A percentile compares a stretch with the other conserved stretches of the same genome.
Evolutionary conservation across 92 coral and sea anemone species (phyloP).

Genomic region (Desmophyllum pertusum): DNA sequence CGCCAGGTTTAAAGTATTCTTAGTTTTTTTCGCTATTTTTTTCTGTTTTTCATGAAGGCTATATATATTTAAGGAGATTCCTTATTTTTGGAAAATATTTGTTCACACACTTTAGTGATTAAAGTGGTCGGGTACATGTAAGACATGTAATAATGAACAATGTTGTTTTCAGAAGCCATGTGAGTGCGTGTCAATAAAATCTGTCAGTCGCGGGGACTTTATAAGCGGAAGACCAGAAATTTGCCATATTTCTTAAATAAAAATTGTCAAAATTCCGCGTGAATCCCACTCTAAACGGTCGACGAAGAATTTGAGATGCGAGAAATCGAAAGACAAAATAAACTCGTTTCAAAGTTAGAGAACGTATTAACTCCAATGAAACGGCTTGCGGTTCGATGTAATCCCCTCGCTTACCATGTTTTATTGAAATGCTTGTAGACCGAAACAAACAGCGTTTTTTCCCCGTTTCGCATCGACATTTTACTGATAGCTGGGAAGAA

Average conservation of each 20-base stretch:
- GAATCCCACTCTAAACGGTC: not conserved
- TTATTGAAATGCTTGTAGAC: not conserved
- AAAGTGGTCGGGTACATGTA: not conserved
- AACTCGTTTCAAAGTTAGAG: not conserved
- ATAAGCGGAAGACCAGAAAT: not conserved
- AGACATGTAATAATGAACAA: too few species aligned
- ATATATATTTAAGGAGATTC: not conserved
- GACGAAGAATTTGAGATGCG: not conserved
- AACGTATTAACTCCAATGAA: not conserved
- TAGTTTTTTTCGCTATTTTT: too few species aligned
- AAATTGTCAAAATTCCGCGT: not conserved
- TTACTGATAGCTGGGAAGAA: not conserved
- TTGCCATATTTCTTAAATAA: not conserved
- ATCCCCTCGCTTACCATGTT: not conserved
- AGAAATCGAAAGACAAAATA: not conserved
- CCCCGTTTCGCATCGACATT: not conserved
- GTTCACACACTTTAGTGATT: not conserved
- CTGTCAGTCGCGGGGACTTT: not conserved
- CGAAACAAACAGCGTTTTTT: not conserved
- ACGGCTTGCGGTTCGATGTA: not conserved
- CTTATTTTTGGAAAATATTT: not conserved
- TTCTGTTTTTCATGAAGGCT: too few species aligned
- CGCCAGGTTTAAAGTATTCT: not conserved
- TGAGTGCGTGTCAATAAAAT: not conserved
- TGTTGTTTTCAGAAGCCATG: not conserved